These are phyloP conservation scores for Sylvicola cinctus DNA, from an alignment of 2,888 invertebrate species.

Conservation along the genomic window DNA sequence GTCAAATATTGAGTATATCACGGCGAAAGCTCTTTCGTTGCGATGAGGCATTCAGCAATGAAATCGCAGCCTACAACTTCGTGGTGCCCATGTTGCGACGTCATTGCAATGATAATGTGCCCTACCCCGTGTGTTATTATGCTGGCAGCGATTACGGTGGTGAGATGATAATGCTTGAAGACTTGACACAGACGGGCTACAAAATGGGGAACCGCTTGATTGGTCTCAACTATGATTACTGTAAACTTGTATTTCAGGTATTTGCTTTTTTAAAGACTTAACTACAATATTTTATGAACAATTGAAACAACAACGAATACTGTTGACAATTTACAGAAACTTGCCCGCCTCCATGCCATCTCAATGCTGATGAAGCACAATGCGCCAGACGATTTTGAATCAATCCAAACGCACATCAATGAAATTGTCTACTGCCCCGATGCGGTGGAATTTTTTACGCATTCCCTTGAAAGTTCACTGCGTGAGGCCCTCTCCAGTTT, in stretches of 20 bases:
- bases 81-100: slow-evolving; percentile 17
- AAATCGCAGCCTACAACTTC: slow-evolving; percentile 19
- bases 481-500: slow-evolving; percentile 19
- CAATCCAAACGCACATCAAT: slow-evolving; percentile 12
- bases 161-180: slow-evolving; percentile 18
- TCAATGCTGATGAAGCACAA: slow-evolving; percentile 17
- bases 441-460: slow-evolving; percentile 17
- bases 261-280: slow-evolving; percentile 2
- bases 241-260: slow-evolving; percentile 20
- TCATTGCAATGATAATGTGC: slow-evolving; percentile 8
- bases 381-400: slow-evolving; percentile 11
- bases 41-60: slow-evolving; percentile 20
- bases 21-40: slow-evolving; percentile 21
- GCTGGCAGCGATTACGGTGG: slow-evolving; percentile 16
- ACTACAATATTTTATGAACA: not conserved
- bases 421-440: slow-evolving; percentile 21
- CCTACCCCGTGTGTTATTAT: slow-evolving; percentile 17
- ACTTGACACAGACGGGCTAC: slow-evolving; percentile 16
- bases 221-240: slow-evolving; percentile 17
- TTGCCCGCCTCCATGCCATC: slow-evolving; percentile 20
- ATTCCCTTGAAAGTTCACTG: slow-evolving; percentile 16
- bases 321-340: slow-evolving; percentile 13
- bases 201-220: slow-evolving; percentile 17
- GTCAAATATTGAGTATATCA: slow-evolving; percentile 19
- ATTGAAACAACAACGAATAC: not conserved